Base-by-base conservation (phyloP, 2,888 invertebrate genomes). In the Hemithea aestivaria region DNA sequence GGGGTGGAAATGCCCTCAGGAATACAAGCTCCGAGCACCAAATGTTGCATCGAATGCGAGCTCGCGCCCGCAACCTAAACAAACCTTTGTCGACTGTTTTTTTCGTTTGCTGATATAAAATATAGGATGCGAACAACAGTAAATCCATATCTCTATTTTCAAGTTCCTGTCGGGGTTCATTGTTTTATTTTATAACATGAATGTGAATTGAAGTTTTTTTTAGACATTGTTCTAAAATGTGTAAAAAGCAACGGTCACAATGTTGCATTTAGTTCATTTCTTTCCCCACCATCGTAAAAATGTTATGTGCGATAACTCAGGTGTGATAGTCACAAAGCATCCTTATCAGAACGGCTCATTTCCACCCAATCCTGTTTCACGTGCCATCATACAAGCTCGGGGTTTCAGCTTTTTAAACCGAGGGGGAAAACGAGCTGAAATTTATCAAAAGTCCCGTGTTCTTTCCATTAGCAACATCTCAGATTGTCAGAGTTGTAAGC, bases 1-100 rank as follows among this genome's bases (percentile, higher is more conserved):
- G 72, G 87, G 87, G 85, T 64, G 80, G 73, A 64, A 72, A 84
- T 78, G 77, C 85, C 85, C 85, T 47, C 53, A 78, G 85, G 85
- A 79, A 81, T 83, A 82, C 78, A 73, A 71, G 79, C 63, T 56
- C 53, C 52, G 64, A 30, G 48, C 54, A 71, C 83, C 85, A 83
- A 84, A 83, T 82, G 82, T 78, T 80, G 79, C 79, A 73, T 50
- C 51, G 62, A 64, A 48, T 46, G 48, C 45, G 21, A 24, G 48
- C 38, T 50, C 48, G 53, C 48, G 55, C 65, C 68, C 68, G 62
- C 69, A 62, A 73, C 69, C 70, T 73, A 78, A 73, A 82, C 76
- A 76, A 67, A 72, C 63, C 63, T 51, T 49, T 50, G 56, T 50
- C 37, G 48, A 47, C 49, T 46, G 48, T 53, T 54, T 62, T 52